A percentile compares a stretch with the other conserved stretches of the same genome.
phyloP scores from a whole-genome alignment of 1,140 invertebrate genomes.

The Steinernema khuongi region DNA sequence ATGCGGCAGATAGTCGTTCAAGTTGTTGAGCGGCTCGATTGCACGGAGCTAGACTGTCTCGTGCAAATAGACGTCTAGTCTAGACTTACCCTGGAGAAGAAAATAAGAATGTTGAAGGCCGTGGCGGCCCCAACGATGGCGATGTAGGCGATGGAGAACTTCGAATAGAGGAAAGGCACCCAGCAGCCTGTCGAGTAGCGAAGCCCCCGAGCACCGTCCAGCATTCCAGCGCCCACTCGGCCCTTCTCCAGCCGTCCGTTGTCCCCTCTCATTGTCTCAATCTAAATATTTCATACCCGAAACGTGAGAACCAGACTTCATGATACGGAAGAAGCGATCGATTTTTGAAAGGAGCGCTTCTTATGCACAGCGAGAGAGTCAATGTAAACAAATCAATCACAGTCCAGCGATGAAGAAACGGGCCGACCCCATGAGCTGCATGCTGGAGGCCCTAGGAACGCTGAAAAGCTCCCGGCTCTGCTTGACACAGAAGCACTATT shows the following conservation, averaged over 20 bases:
- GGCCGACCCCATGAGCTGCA: no score
- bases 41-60: not conserved
- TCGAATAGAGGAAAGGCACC: not conserved
- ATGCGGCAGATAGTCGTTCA: not conserved
- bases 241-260: not conserved
- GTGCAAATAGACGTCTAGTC: not conserved
- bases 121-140: not conserved
- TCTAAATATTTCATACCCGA: conserved; percentile 2
- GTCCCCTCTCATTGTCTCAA: not conserved
- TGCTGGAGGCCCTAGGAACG: no score
- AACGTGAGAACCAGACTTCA: not conserved
- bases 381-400: no score
- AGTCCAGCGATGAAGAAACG: no score
- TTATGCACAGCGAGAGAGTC: no score
- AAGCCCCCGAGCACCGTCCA: no score
- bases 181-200: not conserved
- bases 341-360: no score
- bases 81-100: not conserved
- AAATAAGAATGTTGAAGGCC: not conserved
- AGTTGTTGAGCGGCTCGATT: not conserved
- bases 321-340: no score
- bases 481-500: no score
- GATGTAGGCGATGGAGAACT: conserved; percentile 1
- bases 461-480: no score
- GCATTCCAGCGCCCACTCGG: not conserved